phyloP scores from a whole-genome alignment of 2,888 invertebrate genomes.

The Pecten maximus region DNA sequence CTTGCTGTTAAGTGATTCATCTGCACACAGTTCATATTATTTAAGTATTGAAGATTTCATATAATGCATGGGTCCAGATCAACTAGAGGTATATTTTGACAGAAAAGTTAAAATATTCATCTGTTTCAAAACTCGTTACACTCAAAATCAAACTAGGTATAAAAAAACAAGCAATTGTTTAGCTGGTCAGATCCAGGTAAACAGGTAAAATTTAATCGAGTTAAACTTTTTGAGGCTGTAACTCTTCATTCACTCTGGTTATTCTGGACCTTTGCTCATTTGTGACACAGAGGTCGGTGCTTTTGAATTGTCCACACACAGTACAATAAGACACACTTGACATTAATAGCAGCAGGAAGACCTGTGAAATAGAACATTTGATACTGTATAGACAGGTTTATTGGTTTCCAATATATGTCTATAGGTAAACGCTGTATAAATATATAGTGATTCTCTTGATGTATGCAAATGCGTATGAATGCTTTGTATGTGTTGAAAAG shows the following conservation, averaged over 20 bases:
- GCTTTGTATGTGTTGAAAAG: not conserved
- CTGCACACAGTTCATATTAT: constrained; percentile 14
- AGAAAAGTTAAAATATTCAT: not conserved
- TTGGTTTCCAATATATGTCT: not conserved
- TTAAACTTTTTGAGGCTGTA: not conserved
- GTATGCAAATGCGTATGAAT: not conserved
- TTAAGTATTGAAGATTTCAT: not conserved
- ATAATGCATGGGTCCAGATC: not conserved
- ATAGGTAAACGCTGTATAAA: not conserved
- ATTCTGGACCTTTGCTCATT: not conserved
- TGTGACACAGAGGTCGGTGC: constrained; percentile 25
- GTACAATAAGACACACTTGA: not conserved
- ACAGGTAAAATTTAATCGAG: no score
- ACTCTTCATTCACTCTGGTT: not conserved
- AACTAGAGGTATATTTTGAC: not conserved
- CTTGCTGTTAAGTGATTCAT: not conserved
- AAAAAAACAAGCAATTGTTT: no score
- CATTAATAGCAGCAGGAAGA: not conserved
- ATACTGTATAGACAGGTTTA: not conserved
- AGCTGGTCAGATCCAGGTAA: no score
- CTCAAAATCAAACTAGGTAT: no score
- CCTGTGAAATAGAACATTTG: not conserved
- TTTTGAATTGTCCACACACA: constrained; percentile 1
- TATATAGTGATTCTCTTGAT: not conserved
- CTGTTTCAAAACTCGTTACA: no score